These are phyloP conservation scores for Orchestes rusci DNA, from an alignment of 2,888 invertebrate species.

Conservation along the genomic window DNA sequence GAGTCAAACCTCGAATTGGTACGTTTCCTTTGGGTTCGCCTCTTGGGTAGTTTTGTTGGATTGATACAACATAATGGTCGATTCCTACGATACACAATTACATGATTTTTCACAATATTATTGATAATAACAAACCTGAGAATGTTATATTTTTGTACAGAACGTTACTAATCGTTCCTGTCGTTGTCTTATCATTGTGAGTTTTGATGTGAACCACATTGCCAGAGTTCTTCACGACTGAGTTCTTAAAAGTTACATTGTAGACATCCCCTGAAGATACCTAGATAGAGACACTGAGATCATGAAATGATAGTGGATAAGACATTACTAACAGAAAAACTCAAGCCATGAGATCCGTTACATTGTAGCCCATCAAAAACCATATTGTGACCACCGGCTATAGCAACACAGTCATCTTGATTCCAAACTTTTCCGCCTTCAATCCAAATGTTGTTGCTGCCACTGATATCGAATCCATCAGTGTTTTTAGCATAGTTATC, in stretches of 20 bases:
- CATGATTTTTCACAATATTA: not conserved
- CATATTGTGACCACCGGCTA: slow-evolving; percentile 23
- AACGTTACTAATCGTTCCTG: slow-evolving; percentile 13
- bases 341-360: slow-evolving; percentile 28
- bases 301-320: not conserved
- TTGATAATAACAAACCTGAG: too few species aligned
- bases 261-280: slow-evolving; percentile 11
- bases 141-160: slow-evolving; percentile 20
- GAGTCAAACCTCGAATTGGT: slow-evolving; percentile 24
- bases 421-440: slow-evolving; percentile 25
- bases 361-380: slow-evolving; percentile 24
- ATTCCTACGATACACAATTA: slow-evolving; percentile 20
- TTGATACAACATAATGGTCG: slow-evolving; percentile 21
- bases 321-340: slow-evolving; percentile 23
- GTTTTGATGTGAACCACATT: slow-evolving; percentile 20
- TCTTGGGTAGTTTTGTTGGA: slow-evolving; percentile 27
- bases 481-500: slow-evolving; percentile 23
- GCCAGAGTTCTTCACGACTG: slow-evolving; percentile 11
- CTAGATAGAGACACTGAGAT: slow-evolving; percentile 8
- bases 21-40: slow-evolving; percentile 25
- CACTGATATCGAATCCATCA: slow-evolving; percentile 27
- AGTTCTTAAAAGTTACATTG: slow-evolving; percentile 15
- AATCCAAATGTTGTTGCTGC: slow-evolving; percentile 20
- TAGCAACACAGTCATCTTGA: slow-evolving; percentile 29
- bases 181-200: slow-evolving; percentile 11